A percentile compares a stretch with the other conserved stretches of the same genome.
phyloP scores from a whole-genome alignment of 1,140 invertebrate species.

The Drosophila ercepeae region DNA sequence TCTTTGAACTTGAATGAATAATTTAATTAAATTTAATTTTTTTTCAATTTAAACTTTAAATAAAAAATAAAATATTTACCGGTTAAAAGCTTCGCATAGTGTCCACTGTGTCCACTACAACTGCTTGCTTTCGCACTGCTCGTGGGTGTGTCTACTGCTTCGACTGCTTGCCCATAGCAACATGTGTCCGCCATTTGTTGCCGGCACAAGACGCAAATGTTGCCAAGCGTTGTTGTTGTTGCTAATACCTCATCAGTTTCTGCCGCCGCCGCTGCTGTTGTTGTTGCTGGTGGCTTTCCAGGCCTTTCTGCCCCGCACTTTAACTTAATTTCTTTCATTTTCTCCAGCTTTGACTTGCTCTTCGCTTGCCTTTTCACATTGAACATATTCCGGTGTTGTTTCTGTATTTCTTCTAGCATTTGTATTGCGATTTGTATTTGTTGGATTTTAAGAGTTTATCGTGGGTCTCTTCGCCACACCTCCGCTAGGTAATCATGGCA shows the following conservation, averaged over 20 bases:
- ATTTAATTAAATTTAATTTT: not conserved
- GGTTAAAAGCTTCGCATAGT: not conserved
- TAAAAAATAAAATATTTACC: not conserved
- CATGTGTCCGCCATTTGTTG: slow-evolving; percentile 32
- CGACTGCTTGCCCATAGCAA: slow-evolving; percentile 51
- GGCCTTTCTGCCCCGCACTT: slow-evolving; percentile 1
- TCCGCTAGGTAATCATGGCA: slow-evolving; percentile 64
- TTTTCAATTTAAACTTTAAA: too few relatives aligned
- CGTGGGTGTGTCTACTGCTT: slow-evolving; percentile 48
- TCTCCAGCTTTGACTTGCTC: slow-evolving; percentile 15
- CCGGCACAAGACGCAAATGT: slow-evolving; percentile 65
- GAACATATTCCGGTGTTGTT: slow-evolving; percentile 35
- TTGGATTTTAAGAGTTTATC: not conserved
- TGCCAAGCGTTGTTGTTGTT: slow-evolving; percentile 12
- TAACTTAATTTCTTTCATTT: slow-evolving; percentile 1
- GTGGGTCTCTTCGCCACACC: slow-evolving; percentile 11
- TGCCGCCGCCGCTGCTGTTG: not conserved
- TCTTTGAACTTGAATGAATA: too few relatives aligned
- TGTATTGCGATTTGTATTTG: not conserved
- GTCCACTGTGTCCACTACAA: not conserved
- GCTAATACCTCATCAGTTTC: slow-evolving; percentile 5
- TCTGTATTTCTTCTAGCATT: slow-evolving; percentile 4
- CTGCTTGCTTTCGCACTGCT: slow-evolving; percentile 27
- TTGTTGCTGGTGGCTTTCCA: slow-evolving; percentile 8
- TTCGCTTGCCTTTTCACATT: slow-evolving; percentile 23